phyloP scores from a whole-genome alignment of 2,113 vertebrate genomes.

The Trogon surrucura region DNA sequence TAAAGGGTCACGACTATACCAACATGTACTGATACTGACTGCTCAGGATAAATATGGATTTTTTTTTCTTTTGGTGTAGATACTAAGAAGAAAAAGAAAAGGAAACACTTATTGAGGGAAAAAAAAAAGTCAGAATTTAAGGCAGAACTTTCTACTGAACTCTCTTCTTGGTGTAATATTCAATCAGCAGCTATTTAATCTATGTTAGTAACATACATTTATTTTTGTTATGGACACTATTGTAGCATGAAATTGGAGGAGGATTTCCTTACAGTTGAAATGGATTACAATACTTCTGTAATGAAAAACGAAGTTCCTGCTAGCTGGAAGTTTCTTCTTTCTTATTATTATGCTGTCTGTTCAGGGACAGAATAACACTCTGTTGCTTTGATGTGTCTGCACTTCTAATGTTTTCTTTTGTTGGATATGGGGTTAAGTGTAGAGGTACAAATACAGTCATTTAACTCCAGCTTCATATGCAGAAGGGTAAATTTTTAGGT shows the following conservation, averaged over 20 bases:
- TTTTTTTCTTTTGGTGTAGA: neutral
- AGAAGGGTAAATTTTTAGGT: neutral
- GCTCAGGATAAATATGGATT: neutral
- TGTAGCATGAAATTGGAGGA: conserved; percentile 70
- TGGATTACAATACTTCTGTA: conserved; percentile 19
- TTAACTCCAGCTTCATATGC: neutral
- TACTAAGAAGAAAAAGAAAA: neutral
- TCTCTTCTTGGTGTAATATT: neutral
- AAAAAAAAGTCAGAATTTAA: neutral
- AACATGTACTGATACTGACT: neutral
- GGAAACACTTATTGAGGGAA: neutral
- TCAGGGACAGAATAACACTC: neutral
- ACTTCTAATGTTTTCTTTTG: neutral
- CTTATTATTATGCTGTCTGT: neutral
- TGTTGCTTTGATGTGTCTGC: neutral
- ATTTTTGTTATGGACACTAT: conserved; percentile 57
- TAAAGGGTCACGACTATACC: neutral
- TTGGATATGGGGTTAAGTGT: neutral
- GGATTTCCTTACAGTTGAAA: conserved; percentile 58
- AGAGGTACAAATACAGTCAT: neutral
- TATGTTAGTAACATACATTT: conserved; percentile 17
- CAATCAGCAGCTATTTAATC: conserved; percentile 37
- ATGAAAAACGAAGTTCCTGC: conserved; percentile 19
- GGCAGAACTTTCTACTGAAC: neutral
- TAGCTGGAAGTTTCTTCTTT: neutral